Evolutionary conservation across 2,888 invertebrate species (phyloP).

Genomic region (Glaucopsyche alexis): DNA sequence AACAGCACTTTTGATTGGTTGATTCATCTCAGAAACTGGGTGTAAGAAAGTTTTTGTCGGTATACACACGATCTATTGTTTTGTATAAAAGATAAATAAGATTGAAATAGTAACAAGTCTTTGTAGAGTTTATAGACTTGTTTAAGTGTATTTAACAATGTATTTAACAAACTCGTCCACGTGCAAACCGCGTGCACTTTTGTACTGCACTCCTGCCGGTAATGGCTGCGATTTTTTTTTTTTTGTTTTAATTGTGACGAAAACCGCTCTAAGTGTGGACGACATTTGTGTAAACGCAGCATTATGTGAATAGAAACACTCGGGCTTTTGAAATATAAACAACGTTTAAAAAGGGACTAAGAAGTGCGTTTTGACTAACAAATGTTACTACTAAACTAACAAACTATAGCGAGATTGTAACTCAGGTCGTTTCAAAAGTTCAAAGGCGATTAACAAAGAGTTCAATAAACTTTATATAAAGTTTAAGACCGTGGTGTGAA

Average conservation of each 20-base stretch:
- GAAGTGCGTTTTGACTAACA: background rate
- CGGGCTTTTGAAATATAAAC: slow-evolving; percentile 14
- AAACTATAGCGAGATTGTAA: background rate
- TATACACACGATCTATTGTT: too few species aligned
- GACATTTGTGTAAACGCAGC: background rate
- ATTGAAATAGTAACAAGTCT: too few species aligned
- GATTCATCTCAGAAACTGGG: too few species aligned
- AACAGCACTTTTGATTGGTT: too few species aligned
- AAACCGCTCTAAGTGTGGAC: background rate
- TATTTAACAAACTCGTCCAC: too few species aligned
- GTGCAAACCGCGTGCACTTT: too few species aligned
- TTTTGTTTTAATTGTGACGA: slow-evolving; percentile 24
- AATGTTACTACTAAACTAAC: too few species aligned
- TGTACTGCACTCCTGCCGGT: background rate
- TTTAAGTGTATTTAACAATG: too few species aligned
- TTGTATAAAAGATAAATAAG: too few species aligned
- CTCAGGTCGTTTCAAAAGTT: background rate
- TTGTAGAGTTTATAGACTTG: too few species aligned
- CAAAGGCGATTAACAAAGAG: background rate
- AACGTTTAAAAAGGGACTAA: background rate
- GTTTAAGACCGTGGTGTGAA: too few species aligned
- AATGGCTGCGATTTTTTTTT: slow-evolving; percentile 7
- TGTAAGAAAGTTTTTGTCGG: too few species aligned
- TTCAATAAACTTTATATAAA: background rate
- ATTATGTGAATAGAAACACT: slow-evolving; percentile 16